Base-by-base conservation (phyloP, 2,888 invertebrate genomes). In the Lepidonotus clava region DNA sequence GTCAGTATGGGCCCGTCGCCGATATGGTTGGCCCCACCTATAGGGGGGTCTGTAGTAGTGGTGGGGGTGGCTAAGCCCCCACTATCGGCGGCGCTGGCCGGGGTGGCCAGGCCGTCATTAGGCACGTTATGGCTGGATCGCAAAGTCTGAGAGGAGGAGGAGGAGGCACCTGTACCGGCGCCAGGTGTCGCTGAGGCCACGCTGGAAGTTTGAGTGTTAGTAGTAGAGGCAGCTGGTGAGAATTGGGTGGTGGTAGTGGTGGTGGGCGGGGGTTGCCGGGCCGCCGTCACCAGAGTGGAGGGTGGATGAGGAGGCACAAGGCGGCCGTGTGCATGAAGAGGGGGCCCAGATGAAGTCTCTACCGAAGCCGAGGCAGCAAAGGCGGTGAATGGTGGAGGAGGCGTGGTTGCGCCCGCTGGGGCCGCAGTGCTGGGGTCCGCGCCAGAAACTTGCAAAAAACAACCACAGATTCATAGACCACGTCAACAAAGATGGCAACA, bases 361-460 rank as follows among this genome's bases (percentile, higher is more conserved):
- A n/a, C n/a, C n/a, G n/a, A n/a, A n/a, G n/a, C n/a, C n/a, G n/a
- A n/a, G n/a, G n/a, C n/a, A n/a, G n/a, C n/a, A n/a, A n/a, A n/a
- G n/a, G n/a, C n/a, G n/a, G n/a, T n/a, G n/a, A n/a, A n/a, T n/a
- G n/a, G n/a, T n/a, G n/a, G n/a, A n/a, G n/a, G n/a, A n/a, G n/a
- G n/a, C 36, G 71, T n/a, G 36, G 38, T 4, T 18, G 71, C 2
- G 71, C 8, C 38, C 36, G 71, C 8, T 41, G n/a, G 24, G 80
- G 80, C 11, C 11, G 76, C 1, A 1, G 76, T 21, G 36, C 34
- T 34, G 76, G 32, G 21, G 18, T 40, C 80, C 80, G 80, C 46
- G 80, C 51, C 46, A 80, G 80, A 80, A 80, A 80, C 80, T 80
- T 24, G 80, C 80, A 51, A 80, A 80, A 76, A 46, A 41, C 24